phyloP scores from a whole-genome alignment of 2,113 vertebrate species.

The Cyrtonyx montezumae region DNA sequence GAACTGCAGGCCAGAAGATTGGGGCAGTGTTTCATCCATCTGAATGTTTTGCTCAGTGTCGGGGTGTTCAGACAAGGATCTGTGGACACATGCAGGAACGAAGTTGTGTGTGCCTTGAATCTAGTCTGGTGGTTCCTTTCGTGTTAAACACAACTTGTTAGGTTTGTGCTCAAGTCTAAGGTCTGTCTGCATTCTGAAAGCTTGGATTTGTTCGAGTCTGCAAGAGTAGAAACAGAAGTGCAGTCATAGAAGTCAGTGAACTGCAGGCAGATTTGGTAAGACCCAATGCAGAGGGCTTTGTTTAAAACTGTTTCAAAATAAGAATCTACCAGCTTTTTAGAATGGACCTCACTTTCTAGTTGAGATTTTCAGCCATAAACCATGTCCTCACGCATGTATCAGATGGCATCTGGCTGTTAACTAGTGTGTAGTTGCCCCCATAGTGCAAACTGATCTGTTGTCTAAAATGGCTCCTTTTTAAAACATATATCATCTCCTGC shows the following conservation, averaged over 20 bases:
- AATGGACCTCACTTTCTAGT: background rate
- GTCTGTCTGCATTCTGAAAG: background rate
- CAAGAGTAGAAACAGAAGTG: background rate
- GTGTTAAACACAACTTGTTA: background rate
- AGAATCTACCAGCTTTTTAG: background rate
- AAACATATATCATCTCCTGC: background rate
- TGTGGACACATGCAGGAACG: background rate
- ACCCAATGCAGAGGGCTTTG: background rate
- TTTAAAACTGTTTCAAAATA: background rate
- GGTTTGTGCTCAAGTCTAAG: background rate
- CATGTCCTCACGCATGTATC: background rate
- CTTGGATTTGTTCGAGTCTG: background rate
- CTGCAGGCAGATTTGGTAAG: background rate
- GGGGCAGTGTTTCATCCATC: background rate
- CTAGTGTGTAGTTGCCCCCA: background rate
- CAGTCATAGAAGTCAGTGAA: background rate
- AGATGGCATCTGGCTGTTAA: slow-evolving; percentile 4
- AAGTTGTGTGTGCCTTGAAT: background rate
- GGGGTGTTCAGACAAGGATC: background rate
- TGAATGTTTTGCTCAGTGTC: background rate
- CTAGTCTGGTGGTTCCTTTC: background rate
- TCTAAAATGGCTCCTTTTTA: background rate
- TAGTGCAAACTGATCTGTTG: slow-evolving; percentile 37
- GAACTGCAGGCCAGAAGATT: background rate
- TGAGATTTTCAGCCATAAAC: background rate